Conservation (phyloP, 1,140 invertebrate genomes). For the Anthonomus grandis region DNA sequence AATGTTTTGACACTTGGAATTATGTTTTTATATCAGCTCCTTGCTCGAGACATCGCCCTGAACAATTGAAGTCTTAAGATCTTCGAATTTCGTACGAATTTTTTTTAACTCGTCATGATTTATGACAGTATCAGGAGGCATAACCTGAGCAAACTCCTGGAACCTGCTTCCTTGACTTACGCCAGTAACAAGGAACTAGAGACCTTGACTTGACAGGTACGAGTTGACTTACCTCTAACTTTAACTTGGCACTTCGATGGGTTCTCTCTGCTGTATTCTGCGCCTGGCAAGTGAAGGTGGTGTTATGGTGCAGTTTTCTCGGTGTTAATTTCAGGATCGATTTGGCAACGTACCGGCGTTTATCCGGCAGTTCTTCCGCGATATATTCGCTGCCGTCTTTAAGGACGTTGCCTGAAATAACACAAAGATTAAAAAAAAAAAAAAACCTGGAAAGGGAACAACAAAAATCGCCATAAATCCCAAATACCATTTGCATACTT, state of each 20-base stretch:
- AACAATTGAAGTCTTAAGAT: too few species aligned
- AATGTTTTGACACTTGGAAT: too few species aligned
- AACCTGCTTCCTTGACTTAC: neutral
- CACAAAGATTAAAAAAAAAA: too few species aligned
- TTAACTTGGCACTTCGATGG: constrained; percentile 72
- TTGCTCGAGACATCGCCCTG: too few species aligned
- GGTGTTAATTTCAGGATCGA: constrained; percentile 83
- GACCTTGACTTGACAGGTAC: neutral
- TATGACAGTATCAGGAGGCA: too few species aligned
- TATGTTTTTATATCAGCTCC: too few species aligned
- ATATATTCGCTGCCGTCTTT: constrained; percentile 71
- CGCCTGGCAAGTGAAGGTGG: constrained; percentile 86
- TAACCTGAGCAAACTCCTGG: neutral
- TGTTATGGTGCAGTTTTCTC: constrained; percentile 83
- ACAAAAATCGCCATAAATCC: too few species aligned
- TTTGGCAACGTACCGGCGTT: constrained; percentile 75
- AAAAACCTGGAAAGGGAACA: too few species aligned
- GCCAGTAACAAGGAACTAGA: neutral
- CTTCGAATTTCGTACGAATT: too few species aligned
- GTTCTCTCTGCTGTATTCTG: constrained; percentile 81
- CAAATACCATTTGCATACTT: too few species aligned
- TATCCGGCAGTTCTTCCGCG: constrained; percentile 71
- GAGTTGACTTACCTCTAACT: constrained; percentile 64
- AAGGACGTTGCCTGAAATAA: constrained; percentile 64
- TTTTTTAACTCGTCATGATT: too few species aligned